Evolutionary conservation across 2,888 invertebrate species (phyloP), one percentile per base, ranked within the genome.

Genomic region (Bruchidius siliquastri): DNA sequence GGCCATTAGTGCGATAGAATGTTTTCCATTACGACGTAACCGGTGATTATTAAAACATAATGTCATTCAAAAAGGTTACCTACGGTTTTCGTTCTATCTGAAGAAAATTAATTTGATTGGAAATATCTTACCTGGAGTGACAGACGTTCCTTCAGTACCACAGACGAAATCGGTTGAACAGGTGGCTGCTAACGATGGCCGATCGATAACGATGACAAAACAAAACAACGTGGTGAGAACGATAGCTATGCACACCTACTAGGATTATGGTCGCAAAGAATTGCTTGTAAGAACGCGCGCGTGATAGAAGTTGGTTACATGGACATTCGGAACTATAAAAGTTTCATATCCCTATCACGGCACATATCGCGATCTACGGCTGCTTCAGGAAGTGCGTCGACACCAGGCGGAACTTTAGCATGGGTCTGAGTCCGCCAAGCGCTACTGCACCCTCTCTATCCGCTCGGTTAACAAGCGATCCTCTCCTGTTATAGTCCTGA

Each of bases 351-450:
- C 88, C 93, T 88, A 89, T 93, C 93, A 82, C 92, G 92, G 89
- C 92, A 93, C 93, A 87, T 87, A 87, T 86, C 80, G 82, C 84
- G 92, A 90, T 91, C 92, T 95, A 96, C 91, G 96, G 96, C 88
- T 96, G 96, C 89, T 96, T 96, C 88, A 96, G 89, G 88, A 96
- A 96, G 88, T 96, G 96, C 86, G 95, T 96, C 87, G 96, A 95
- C 81, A 96, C 95, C 85, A 96, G 91, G 90, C 95, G 93, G 92
- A 96, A 92, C 89, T 94, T 95, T 91, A 96, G 94, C 96, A 96
- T 96, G 89, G 84, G 86, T 85, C 83, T 84, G 82, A 74, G 70
- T 76, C 76, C 78, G 71, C 76, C 76, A 72, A 77, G 74, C 79
- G 68, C 72, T 68, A 69, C 74, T 75, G 73, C 69, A 72, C 70